phyloP scores from a whole-genome alignment of 1,140 invertebrate genomes.

The Ditylenchus dipsaci region DNA sequence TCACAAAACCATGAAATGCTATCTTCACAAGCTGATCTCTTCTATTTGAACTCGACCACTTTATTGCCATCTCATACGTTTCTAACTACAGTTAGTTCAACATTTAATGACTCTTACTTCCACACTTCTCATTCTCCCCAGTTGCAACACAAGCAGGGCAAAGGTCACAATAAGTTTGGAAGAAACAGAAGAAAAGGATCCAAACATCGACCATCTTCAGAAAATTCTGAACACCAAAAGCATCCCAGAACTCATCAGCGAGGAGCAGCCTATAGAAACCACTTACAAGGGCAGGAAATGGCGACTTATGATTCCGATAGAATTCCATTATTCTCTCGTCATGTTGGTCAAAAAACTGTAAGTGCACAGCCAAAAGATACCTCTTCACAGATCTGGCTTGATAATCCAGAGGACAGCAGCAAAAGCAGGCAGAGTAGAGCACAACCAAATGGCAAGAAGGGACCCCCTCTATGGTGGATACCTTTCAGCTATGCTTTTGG shows the following conservation, averaged over 20 bases:
- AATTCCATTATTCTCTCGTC: slow-evolving; percentile 2
- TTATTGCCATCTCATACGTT: background rate
- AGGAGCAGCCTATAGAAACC: background rate
- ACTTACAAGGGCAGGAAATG: background rate
- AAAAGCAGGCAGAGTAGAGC: background rate
- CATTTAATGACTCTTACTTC: slow-evolving; percentile 5
- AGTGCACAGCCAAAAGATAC: background rate
- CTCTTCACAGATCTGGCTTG: background rate
- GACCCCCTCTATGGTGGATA: slow-evolving; percentile 42
- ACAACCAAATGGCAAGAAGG: background rate
- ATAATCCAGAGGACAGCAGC: background rate
- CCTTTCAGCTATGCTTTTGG: slow-evolving; percentile 50
- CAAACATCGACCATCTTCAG: background rate
- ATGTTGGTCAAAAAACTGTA: background rate
- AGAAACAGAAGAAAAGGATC: background rate
- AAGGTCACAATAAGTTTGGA: background rate
- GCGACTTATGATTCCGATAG: background rate
- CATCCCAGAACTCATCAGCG: background rate
- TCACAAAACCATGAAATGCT: background rate
- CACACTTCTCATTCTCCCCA: background rate
- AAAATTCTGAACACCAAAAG: background rate
- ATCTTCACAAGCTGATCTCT: background rate
- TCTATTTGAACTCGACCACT: background rate
- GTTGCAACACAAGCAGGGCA: background rate
- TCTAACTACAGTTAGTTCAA: background rate